Base-by-base conservation (phyloP, 2,888 invertebrate species). In the Spicauda simplicius region DNA sequence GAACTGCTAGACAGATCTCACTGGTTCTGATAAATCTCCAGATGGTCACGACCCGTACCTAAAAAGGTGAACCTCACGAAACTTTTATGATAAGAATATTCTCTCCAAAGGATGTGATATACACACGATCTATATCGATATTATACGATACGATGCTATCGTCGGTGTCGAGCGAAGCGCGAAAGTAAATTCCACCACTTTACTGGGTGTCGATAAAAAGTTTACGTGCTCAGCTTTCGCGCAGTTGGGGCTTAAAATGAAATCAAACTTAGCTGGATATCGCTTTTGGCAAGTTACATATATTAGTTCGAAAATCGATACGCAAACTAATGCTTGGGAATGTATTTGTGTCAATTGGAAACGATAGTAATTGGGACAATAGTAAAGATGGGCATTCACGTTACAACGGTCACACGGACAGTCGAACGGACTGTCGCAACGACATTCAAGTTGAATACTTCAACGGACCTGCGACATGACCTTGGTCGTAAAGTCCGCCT, bases 161-260 rank as follows among this genome's bases (percentile, higher is more conserved):
- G 62, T 20, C 20, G n/a, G 54, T 55, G 33, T 30, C 14, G 48
- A 56, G 33, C 56, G 48, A 14, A 50, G 64, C 57, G n/a, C 30
- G n/a, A 18, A 37, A 20, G 52, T 53, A 52, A 64, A 58, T 64
- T 57, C 57, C 52, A 57, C 37, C 50, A 52, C 20, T 57, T 64
- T 64, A 52, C 37, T 16, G 50, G 25, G 50, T 25, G 33, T 19
- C 37, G 52, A 64, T 57, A 50, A 64, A 57, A 64, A 30, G 30
- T 64, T 64, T n/a, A 64, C 56, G 55, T 48, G 52, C 30, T 63
- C 63, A 55, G 48, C 18, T 63, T 55, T 62, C 62, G 12, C 41
- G 14, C 58, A 48, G 50, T 57, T 37, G 20, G 45, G 45, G 54
- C 45, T 48, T 52, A 33, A 60, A 60, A 52, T 52, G 50, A 60